Percentiles rank a stretch among this genome's conserved stretches.
These are phyloP conservation scores for Diorhabda carinulata DNA, from an alignment of 1,140 invertebrate species.

Conservation along the genomic window DNA sequence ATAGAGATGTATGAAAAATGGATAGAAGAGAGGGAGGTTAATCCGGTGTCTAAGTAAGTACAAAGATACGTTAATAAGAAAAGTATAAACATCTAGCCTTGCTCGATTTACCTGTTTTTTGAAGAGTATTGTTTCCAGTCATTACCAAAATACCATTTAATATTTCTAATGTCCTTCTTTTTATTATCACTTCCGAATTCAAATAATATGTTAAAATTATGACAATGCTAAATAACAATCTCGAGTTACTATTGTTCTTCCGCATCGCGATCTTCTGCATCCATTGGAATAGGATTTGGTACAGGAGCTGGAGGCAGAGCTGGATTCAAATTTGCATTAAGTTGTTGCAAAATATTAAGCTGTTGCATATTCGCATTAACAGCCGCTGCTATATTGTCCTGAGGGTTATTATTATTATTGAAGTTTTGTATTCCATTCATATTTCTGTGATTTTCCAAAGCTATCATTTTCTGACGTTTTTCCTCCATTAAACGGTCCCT, in stretches of 20 bases:
- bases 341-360: constrained; percentile 44
- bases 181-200: no score
- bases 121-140: no score
- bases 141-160: no score
- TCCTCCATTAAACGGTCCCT: constrained; percentile 74
- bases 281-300: constrained; percentile 28
- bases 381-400: constrained; percentile 31
- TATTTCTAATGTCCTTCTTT: no score
- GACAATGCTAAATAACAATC: not conserved
- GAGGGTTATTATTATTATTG: constrained; percentile 35
- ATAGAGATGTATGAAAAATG: no score
- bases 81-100: no score
- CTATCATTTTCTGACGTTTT: constrained; percentile 69
- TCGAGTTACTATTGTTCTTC: constrained; percentile 16
- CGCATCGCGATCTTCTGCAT: constrained; percentile 35
- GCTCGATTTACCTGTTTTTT: no score
- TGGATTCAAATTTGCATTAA: constrained; percentile 40
- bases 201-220: no score
- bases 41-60: no score
- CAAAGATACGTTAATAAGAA: no score
- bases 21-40: no score
- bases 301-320: constrained; percentile 26
- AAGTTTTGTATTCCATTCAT: constrained; percentile 40
- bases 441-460: constrained; percentile 58
- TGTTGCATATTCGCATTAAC: constrained; percentile 44